phyloP scores from a whole-genome alignment of 2,888 invertebrate species.

The Pasiphila rectangulata region DNA sequence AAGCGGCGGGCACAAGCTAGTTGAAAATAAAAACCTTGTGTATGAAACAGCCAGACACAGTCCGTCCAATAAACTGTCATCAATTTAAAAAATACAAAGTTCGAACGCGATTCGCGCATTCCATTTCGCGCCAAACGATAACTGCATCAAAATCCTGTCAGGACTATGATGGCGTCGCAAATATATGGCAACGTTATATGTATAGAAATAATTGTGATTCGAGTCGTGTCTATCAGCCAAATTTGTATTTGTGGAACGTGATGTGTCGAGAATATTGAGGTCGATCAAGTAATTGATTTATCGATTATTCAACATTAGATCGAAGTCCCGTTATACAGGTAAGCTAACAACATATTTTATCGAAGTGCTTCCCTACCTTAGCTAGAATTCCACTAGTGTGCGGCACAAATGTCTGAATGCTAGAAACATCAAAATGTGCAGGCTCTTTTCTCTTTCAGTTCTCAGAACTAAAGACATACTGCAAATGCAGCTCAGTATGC shows the following conservation, averaged over 20 bases:
- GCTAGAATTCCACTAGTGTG: too few relatives aligned
- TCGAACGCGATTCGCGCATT: constrained; percentile 50
- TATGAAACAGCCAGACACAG: constrained; percentile 41
- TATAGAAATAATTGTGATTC: constrained; percentile 58
- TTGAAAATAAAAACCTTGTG: constrained; percentile 24
- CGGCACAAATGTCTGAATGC: too few relatives aligned
- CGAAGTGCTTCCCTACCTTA: too few relatives aligned
- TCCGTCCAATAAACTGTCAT: constrained; percentile 16
- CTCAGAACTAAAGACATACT: too few relatives aligned
- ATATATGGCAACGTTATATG: constrained; percentile 50
- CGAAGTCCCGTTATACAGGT: neutral
- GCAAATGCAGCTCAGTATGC: too few relatives aligned
- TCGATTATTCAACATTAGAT: constrained; percentile 5
- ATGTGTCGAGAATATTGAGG: constrained; percentile 36
- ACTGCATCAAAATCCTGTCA: constrained; percentile 35
- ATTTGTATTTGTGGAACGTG: constrained; percentile 36
- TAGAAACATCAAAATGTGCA: too few relatives aligned
- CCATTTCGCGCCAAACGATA: constrained; percentile 47
- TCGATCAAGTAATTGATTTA: constrained; percentile 57
- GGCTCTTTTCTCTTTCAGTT: too few relatives aligned
- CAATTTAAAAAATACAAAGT: constrained; percentile 35
- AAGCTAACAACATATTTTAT: too few relatives aligned
- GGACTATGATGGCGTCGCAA: constrained; percentile 40
- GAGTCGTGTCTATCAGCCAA: constrained; percentile 51
- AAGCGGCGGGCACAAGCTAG: neutral